phyloP scores from a whole-genome alignment of 2,113 vertebrate genomes.

The Sturnira hondurensis region DNA sequence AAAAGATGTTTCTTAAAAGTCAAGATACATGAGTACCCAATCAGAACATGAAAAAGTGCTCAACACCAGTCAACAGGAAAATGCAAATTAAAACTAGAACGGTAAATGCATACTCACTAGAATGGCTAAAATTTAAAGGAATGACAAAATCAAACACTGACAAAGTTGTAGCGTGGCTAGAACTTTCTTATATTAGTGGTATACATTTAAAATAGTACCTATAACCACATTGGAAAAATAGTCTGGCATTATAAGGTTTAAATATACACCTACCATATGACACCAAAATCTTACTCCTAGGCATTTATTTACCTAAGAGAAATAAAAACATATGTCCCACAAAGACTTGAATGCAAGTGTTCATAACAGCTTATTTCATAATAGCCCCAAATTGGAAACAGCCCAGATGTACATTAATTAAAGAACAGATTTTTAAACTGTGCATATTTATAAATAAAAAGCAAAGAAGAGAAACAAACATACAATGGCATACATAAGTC shows the following conservation, averaged over 20 bases:
- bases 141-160: not conserved
- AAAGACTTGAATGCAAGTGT: not conserved
- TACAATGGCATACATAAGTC: not conserved
- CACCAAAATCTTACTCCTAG: not conserved
- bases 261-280: not conserved
- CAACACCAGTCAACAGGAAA: not conserved
- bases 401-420: not conserved
- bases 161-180: not conserved
- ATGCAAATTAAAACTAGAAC: not conserved
- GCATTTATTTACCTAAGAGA: not conserved
- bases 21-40: not conserved
- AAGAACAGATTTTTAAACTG: not conserved
- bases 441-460: slow-evolving; percentile 9
- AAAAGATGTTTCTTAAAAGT: not conserved
- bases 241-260: not conserved
- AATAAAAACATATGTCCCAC: not conserved
- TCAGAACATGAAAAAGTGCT: not conserved
- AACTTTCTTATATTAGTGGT: not conserved
- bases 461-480: not conserved
- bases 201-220: not conserved
- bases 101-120: not conserved
- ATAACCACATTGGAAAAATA: not conserved
- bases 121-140: not conserved
- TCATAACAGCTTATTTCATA: not conserved
- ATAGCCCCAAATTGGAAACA: not conserved